These are phyloP conservation scores for Grammatotria lemairii DNA, from an alignment of 2,113 vertebrate species.

Conservation along the genomic window DNA sequence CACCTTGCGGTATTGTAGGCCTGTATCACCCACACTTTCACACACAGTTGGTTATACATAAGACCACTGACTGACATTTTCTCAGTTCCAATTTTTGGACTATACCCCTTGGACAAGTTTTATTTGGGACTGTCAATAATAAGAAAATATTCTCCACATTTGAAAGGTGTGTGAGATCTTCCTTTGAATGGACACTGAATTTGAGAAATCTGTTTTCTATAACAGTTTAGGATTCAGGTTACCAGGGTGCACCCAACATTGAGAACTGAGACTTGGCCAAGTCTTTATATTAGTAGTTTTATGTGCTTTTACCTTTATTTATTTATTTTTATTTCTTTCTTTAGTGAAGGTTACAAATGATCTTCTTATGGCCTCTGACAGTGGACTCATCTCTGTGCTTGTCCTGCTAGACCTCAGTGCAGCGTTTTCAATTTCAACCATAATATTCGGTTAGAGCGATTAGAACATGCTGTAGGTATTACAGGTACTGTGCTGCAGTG, in stretches of 20 bases:
- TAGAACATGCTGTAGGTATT: neutral
- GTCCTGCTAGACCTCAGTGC: neutral
- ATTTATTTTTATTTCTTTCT: fast-evolving
- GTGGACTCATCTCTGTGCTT: neutral
- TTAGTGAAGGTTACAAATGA: neutral
- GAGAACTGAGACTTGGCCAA: neutral
- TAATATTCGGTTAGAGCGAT: fast-evolving
- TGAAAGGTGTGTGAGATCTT: neutral
- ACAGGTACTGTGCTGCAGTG: fast-evolving
- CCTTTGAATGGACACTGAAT: neutral
- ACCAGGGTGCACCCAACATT: neutral
- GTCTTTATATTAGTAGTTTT: neutral
- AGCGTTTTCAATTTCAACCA: fast-evolving
- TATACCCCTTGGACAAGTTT: fast-evolving
- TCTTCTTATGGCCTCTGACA: neutral
- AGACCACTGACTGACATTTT: neutral
- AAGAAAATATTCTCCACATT: neutral
- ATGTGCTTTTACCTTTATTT: neutral
- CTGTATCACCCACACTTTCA: fast-evolving
- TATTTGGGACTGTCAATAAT: neutral
- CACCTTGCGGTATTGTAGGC: fast-evolving
- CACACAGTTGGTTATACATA: neutral
- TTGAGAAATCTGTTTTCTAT: neutral
- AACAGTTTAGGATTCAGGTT: neutral
- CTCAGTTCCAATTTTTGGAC: neutral